Evolutionary conservation across 2,113 vertebrate genomes (phyloP), one percentile per base, ranked within the genome.

Genomic region (Arvicanthis niloticus): DNA sequence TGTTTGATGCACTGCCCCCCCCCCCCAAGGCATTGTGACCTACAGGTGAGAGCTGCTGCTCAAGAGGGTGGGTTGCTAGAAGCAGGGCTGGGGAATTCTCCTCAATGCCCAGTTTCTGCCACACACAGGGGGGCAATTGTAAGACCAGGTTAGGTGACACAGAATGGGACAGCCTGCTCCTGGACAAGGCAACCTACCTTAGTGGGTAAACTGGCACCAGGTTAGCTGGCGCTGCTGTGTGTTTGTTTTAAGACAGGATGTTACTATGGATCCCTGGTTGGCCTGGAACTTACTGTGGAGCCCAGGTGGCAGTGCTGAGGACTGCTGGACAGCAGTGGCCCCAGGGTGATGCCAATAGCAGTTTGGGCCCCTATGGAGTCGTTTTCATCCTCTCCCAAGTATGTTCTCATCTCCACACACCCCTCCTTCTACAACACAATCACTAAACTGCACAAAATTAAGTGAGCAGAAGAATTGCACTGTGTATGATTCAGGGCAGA

Each of bases 361-460:
- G 21, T 70, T 88, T 53, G 42, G 31, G 31, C 48, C 22, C 76
- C 51, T 72, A 48, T 16, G 0, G 3, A 8, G 4, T 17, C 0
- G 11, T 68, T 34, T 48, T 77, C 6, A 75, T 7, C 22, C 67
- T 53, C 12, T 34, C 75, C 70, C 81, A 82, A 34, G 62, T 45
- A 0, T 51, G 70, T 37, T 93, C 94, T 88, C 84, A 88, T 92
- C 97, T 92, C 90, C 68, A 73, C 88, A 89, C 1, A 10, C 62
- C 76, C 94, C 77, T 68, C 40, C 67, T 70, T 96, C 93, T 78
- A 70, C 77, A 92, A 78, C 92, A 92, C 95, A 88, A 97, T 97
- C 97, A 95, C 95, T 97, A 92, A 92, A 93, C 93, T n/a, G 37
- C 93, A 86, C 93, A 96, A 97, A 96, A 92, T 95, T 96, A 97